Conservation (phyloP, 2,797 vertebrate species). For the Nasua narica region DNA sequence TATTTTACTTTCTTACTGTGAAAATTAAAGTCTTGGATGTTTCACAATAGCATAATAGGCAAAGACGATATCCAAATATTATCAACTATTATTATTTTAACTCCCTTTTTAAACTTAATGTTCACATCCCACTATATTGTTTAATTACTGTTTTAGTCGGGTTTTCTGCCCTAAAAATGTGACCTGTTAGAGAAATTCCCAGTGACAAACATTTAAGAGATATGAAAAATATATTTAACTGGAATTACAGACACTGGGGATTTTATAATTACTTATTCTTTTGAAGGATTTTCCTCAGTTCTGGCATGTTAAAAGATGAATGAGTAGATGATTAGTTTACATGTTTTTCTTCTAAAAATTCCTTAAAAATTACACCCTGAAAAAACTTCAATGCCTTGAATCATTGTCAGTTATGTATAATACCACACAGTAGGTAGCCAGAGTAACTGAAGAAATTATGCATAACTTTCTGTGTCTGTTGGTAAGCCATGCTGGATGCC, state of each 20-base stretch:
- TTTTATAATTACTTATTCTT: background rate
- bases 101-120: background rate
- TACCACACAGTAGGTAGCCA: slow-evolving; percentile 5
- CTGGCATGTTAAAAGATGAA: slow-evolving; percentile 25
- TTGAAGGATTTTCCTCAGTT: background rate
- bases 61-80: background rate
- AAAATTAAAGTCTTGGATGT: background rate
- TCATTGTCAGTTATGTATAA: slow-evolving; percentile 10
- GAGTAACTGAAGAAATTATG: slow-evolving; percentile 6
- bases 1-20: background rate
- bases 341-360: background rate
- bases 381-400: background rate
- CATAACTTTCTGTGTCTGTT: background rate
- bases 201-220: background rate
- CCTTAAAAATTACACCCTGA: slow-evolving; percentile 28
- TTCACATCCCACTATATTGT: background rate
- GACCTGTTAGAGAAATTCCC: background rate
- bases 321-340: background rate
- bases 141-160: background rate
- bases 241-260: background rate
- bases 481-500: background rate
- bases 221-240: slow-evolving; percentile 1
- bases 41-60: background rate
- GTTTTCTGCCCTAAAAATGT: background rate
- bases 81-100: background rate